Evolutionary conservation across 1,140 invertebrate species (phyloP).

Genomic region (Lycorma delicatula): DNA sequence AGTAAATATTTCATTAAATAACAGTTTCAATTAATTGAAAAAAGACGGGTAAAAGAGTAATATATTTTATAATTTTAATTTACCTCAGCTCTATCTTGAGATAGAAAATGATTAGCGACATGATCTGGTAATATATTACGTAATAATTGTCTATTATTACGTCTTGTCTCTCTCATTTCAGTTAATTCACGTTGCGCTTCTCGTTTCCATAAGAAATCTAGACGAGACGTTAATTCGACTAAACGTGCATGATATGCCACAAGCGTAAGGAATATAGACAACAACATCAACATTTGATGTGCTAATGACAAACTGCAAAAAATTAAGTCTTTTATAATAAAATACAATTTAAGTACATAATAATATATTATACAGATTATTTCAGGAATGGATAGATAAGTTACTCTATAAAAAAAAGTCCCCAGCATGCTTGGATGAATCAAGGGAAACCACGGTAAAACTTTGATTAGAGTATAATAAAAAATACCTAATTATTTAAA

Average conservation of each 20-base stretch:
- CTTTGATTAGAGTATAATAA: no score
- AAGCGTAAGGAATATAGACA: constrained; percentile 74
- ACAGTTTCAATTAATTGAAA: no score
- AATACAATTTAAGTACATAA: no score
- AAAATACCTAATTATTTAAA: no score
- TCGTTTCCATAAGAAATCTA: constrained; percentile 94
- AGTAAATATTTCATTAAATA: no score
- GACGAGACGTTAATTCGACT: constrained; percentile 77
- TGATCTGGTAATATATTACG: constrained; percentile 95
- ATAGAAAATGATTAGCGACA: constrained; percentile 89
- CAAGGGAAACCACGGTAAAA: no score
- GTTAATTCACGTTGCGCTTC: constrained; percentile 80
- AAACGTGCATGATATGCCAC: constrained; percentile 85
- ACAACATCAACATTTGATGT: constrained; percentile 68
- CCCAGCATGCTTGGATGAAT: no score
- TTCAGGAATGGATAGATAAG: no score
- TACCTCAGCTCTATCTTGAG: constrained; percentile 61
- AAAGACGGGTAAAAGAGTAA: no score
- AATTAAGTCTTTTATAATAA: no score
- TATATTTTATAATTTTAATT: constrained; percentile 6
- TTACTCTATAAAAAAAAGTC: no score
- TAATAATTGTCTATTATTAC: constrained; percentile 75
- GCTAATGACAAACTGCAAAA: constrained; percentile 59
- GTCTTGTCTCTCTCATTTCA: constrained; percentile 83
- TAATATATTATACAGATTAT: no score